phyloP scores from a whole-genome alignment of 1,140 invertebrate genomes.

The Drosophila pseudoobscura region DNA sequence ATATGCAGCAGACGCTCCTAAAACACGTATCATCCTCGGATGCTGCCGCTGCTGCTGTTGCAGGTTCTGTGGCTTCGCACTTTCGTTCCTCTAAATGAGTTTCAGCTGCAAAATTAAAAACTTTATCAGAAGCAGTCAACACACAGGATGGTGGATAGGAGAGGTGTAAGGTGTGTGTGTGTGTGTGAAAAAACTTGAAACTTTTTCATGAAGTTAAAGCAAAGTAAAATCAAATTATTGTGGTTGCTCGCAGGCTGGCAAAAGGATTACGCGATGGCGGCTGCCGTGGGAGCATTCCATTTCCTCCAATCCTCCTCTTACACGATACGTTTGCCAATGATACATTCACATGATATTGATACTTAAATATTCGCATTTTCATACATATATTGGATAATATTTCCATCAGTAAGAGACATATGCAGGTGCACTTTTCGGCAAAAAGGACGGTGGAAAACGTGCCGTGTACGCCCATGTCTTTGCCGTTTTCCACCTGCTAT shows the following conservation, averaged over 20 bases:
- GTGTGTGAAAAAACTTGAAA: conserved; percentile 71
- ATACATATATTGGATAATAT: no score
- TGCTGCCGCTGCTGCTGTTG: not conserved
- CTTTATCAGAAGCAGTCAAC: conserved; percentile 59
- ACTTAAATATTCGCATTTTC: no score
- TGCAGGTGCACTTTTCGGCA: no score
- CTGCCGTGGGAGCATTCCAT: not conserved
- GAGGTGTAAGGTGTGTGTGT: conserved; percentile 26
- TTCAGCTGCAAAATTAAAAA: conserved; percentile 80
- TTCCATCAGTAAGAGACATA: no score
- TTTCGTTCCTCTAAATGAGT: conserved; percentile 79
- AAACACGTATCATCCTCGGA: conserved; percentile 70
- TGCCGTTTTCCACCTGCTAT: conserved; percentile 22
- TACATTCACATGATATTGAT: no score
- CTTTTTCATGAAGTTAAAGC: conserved; percentile 82
- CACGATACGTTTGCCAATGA: no score
- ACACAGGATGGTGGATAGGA: not conserved
- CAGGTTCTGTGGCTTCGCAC: conserved; percentile 44
- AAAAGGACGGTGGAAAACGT: no score
- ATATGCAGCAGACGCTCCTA: conserved; percentile 68
- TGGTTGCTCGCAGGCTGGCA: conserved; percentile 74
- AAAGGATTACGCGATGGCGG: conserved; percentile 69
- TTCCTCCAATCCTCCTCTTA: no score
- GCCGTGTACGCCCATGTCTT: not conserved
- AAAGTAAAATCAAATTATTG: conserved; percentile 82